A percentile compares a stretch with the other conserved stretches of the same genome.
Conservation (phyloP, 1,140 invertebrate species). For the Solenopsis fugax region DNA sequence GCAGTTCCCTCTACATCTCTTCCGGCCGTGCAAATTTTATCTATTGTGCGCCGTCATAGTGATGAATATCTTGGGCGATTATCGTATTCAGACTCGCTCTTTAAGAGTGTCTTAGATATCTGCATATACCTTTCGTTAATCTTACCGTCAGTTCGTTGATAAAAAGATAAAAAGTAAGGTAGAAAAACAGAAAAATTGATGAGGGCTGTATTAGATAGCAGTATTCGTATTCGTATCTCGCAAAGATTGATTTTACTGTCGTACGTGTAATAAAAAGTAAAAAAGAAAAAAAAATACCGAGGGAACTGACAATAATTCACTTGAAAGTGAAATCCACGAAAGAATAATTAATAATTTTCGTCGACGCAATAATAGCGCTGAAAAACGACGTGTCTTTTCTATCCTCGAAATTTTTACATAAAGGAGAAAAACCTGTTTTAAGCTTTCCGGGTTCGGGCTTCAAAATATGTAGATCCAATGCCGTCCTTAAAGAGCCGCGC, state of each 20-base stretch:
- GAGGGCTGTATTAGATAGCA: background rate
- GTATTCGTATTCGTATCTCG: background rate
- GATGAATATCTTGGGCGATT: conserved; percentile 42
- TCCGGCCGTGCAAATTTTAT: conserved; percentile 39
- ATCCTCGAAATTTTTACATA: background rate
- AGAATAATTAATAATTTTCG: conserved; percentile 15
- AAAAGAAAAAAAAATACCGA: background rate
- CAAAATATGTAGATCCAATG: conserved; percentile 50
- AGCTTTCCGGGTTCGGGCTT: background rate
- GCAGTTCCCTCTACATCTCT: background rate
- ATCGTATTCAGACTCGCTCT: background rate
- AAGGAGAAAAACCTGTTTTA: conserved; percentile 8
- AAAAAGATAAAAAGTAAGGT: background rate
- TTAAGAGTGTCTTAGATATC: background rate
- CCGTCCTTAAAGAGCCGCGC: background rate
- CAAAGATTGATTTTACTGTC: too few species aligned
- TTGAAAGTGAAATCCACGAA: conserved; percentile 2
- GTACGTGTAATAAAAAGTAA: background rate
- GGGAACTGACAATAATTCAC: background rate
- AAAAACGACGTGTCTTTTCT: background rate
- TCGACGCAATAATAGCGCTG: too few species aligned
- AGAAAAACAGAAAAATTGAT: background rate
- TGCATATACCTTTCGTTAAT: background rate
- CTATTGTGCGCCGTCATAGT: conserved; percentile 39
- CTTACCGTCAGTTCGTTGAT: background rate